Conservation (phyloP, 2,113 vertebrate genomes). For the Myrmecophaga tridactyla region DNA sequence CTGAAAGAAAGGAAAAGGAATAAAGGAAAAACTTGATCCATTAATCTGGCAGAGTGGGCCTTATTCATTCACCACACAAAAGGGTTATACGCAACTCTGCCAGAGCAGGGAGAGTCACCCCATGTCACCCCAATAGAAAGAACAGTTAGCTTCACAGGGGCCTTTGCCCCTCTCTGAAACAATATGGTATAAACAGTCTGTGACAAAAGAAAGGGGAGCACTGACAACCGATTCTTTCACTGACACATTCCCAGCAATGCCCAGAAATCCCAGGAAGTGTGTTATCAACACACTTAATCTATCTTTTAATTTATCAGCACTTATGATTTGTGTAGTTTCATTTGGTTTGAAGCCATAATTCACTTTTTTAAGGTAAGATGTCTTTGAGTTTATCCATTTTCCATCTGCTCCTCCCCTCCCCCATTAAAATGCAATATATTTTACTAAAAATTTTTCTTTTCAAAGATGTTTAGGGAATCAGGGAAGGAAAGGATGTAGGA, state of each 20-base stretch:
- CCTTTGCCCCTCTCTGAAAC: background rate
- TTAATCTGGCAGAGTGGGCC: conserved; percentile 13
- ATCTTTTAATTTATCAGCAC: background rate
- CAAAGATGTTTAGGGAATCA: background rate
- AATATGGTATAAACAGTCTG: background rate
- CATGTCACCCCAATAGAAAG: background rate
- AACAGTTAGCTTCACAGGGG: background rate
- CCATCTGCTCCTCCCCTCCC: background rate
- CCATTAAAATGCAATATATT: background rate
- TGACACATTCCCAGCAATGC: background rate
- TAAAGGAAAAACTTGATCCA: background rate
- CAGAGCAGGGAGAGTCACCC: background rate
- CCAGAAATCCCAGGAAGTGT: background rate
- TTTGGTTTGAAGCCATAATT: too few relatives aligned
- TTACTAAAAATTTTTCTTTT: conserved; percentile 42
- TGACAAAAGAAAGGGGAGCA: background rate
- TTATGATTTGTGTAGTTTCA: background rate
- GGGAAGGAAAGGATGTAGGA: background rate
- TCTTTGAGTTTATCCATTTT: conserved; percentile 30
- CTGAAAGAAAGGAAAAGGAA: background rate
- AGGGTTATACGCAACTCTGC: conserved; percentile 49
- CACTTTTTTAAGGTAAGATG: background rate
- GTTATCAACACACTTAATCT: conserved; percentile 8
- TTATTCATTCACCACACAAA: conserved; percentile 57
- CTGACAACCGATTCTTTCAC: background rate